Conservation (phyloP, 2,113 vertebrate species). For the Pelodiscus sinensis region DNA sequence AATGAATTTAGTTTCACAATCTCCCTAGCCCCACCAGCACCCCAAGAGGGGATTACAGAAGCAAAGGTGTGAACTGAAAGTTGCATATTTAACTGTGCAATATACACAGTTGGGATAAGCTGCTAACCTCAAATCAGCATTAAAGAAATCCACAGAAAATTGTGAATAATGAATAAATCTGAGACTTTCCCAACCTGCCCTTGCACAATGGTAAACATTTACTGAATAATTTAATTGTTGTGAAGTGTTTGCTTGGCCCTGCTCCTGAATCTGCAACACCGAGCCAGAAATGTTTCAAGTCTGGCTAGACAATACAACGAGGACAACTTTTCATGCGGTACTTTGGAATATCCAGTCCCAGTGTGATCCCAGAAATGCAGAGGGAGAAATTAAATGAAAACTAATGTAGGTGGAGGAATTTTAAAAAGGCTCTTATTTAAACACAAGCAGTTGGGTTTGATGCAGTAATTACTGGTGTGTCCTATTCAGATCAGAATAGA, state of each 20-base stretch:
- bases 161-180: conserved; percentile 1
- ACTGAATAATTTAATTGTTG: conserved; percentile 25
- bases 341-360: conserved; percentile 21
- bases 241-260: conserved; percentile 43
- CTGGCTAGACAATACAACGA: background rate
- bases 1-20: background rate
- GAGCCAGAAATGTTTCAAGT: conserved; percentile 16
- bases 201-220: background rate
- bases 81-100: background rate
- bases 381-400: background rate
- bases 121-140: background rate
- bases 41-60: background rate
- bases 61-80: background rate
- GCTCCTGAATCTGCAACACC: fast-evolving
- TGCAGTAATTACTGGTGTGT: background rate
- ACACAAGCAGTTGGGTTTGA: background rate
- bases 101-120: background rate
- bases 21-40: background rate
- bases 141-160: background rate
- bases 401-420: background rate
- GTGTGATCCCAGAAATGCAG: background rate
- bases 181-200: background rate
- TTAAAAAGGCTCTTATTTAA: background rate
- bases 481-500: background rate
- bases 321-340: background rate